phyloP scores from a whole-genome alignment of 2,888 invertebrate genomes.

The Drosophila sordidula region DNA sequence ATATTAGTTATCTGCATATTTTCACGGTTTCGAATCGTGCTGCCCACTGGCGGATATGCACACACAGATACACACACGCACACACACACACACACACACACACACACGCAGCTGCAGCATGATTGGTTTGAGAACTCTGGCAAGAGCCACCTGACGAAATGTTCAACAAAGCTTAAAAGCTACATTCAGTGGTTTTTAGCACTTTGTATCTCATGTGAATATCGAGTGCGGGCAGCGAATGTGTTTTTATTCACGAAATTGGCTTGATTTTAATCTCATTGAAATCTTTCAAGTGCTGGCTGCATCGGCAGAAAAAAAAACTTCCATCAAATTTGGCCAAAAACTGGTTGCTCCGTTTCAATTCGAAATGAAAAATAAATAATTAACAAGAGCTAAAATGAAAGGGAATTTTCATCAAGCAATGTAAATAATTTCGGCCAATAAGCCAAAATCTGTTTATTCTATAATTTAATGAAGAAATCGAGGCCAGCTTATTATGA shows the following conservation, averaged over 20 bases:
- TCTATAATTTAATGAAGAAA: no score
- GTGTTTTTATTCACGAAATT: no score
- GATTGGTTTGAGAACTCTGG: slow-evolving; percentile 44
- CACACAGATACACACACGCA: slow-evolving; percentile 26
- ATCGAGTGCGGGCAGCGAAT: not conserved
- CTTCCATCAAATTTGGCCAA: not conserved
- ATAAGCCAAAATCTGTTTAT: no score
- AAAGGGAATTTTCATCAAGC: no score
- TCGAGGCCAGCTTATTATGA: no score
- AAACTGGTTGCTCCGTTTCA: not conserved
- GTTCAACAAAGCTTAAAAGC: slow-evolving; percentile 49
- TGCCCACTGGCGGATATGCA: slow-evolving; percentile 73
- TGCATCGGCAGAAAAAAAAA: not conserved
- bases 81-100: not conserved
- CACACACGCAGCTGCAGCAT: not conserved
- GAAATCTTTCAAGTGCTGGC: not conserved
- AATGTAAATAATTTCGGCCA: no score
- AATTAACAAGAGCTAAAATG: not conserved
- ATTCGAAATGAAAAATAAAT: not conserved
- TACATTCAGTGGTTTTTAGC: slow-evolving; percentile 35
- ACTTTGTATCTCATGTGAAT: slow-evolving; percentile 1
- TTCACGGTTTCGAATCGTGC: slow-evolving; percentile 72
- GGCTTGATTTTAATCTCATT: not conserved
- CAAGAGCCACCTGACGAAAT: slow-evolving; percentile 61
- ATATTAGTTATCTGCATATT: slow-evolving; percentile 79